phyloP scores from a whole-genome alignment of 92 coral and sea anemone species.

The Paramuricea clavata region DNA sequence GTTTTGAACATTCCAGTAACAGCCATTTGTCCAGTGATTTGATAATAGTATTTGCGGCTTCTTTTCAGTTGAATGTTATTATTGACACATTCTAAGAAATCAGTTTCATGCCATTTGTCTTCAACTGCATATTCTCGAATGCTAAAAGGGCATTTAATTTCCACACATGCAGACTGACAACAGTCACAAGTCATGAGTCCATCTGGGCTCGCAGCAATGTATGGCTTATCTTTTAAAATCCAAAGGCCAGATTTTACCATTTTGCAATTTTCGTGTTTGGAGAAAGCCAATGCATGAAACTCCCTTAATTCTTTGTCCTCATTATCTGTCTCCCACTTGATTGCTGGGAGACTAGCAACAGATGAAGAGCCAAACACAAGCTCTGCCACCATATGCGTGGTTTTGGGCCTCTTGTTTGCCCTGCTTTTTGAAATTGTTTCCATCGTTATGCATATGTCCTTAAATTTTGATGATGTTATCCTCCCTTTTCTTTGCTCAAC shows the following conservation, averaged over 20 bases:
- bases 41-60: slow-evolving; percentile 18
- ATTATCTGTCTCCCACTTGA: slow-evolving; percentile 61
- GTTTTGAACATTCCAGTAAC: background rate
- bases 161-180: slow-evolving; percentile 63
- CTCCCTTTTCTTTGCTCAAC: slow-evolving; percentile 49
- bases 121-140: slow-evolving; percentile 43
- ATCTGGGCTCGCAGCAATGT: slow-evolving; percentile 74
- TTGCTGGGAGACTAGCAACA: slow-evolving; percentile 41
- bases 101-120: slow-evolving; percentile 23
- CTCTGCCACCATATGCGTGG: slow-evolving; percentile 61
- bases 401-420: slow-evolving; percentile 42
- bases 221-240: slow-evolving; percentile 46
- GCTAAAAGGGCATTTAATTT: slow-evolving; percentile 70
- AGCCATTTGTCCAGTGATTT: slow-evolving; percentile 30
- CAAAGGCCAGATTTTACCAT: slow-evolving; percentile 34
- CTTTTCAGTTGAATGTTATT: background rate
- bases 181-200: slow-evolving; percentile 64
- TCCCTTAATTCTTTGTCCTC: slow-evolving; percentile 45
- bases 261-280: slow-evolving; percentile 30
- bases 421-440: background rate
- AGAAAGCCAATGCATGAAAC: slow-evolving; percentile 30
- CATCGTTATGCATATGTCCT: slow-evolving; percentile 50
- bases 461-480: slow-evolving; percentile 51
- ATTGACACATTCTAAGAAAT: slow-evolving; percentile 1
- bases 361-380: slow-evolving; percentile 38